Base-by-base conservation (phyloP, 30 jellyfish, hydroid and myxozoan genomes). In the Aurelia sp. region DNA sequence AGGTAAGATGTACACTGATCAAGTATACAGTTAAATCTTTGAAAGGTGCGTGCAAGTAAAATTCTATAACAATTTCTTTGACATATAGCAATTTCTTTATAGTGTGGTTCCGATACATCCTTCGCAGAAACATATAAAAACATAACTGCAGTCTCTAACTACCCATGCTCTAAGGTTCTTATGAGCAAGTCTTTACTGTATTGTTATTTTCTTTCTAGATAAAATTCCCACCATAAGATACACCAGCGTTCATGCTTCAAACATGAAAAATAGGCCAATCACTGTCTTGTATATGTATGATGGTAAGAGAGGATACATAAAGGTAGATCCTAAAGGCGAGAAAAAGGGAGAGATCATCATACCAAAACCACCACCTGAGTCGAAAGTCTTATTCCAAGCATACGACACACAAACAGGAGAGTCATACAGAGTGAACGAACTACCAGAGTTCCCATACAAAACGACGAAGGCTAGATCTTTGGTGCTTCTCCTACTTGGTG, bases 381-480 rank as follows among this genome's bases (percentile, higher is more conserved):
- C 69, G 16, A 59, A n/a, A 59, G 69, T 59, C 16, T 18, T 18
- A 59, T 59, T 59, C 33, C 69, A 59, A n/a, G 69, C 69, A n/a
- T 18, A 59, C 33, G 69, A 59, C 13, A 21, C 69, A 6, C 23
- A 59, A 12, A 59, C 33, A 12, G 69, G 69, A n/a, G 69, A 59
- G 23, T 21, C 69, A 2, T 18, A 18, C 69, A 59, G 33, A 59
- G 27, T 59, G 6, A 59, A 59, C 15, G 69, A 21, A 59, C 23
- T 12, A 21, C 31, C 69, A 59, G 33, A 18, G 7, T 13, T 18
- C 33, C 23, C 23, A 18, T 59, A 12, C 33, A 21, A 59, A 21
- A 59, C 33, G 13, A 21, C 13, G 23, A 59, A n/a, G 33, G 23
- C 33, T 6, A 59, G 69, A 59, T 59, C 69, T 6, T 18, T 21